A percentile compares a stretch with the other conserved stretches of the same genome.
Conservation (phyloP, 2,113 vertebrate species). For the Thamnaconus septentrionalis region DNA sequence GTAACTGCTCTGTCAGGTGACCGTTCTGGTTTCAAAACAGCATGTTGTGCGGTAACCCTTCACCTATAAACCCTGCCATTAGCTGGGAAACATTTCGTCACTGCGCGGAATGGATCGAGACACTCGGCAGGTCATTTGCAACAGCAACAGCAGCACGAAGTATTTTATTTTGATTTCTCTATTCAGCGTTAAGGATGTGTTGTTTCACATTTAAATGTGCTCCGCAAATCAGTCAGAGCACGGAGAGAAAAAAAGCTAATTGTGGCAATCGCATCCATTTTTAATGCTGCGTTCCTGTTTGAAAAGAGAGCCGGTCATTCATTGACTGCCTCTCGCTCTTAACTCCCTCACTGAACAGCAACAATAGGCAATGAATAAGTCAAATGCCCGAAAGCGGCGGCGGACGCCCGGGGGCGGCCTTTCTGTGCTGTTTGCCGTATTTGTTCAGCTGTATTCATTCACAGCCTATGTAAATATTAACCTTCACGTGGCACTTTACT, state of each 20-base stretch:
- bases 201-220: too few species aligned
- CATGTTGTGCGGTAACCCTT: constrained; percentile 18
- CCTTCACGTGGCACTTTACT: constrained; percentile 10
- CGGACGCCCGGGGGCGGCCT: neutral
- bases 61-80: constrained; percentile 4
- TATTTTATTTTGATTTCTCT: too few species aligned
- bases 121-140: neutral
- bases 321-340: neutral
- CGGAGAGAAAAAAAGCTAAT: too few species aligned
- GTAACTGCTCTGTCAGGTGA: constrained; percentile 22
- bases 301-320: constrained; percentile 9
- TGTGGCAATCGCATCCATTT: neutral
- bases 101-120: neutral
- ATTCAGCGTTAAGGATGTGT: too few species aligned
- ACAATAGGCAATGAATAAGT: constrained; percentile 31
- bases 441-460: constrained; percentile 60
- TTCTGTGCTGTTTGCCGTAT: constrained; percentile 35
- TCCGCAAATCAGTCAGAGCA: too few species aligned
- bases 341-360: constrained; percentile 24
- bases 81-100: constrained; percentile 1
- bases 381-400: constrained; percentile 16
- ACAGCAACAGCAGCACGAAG: neutral
- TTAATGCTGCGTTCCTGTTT: neutral
- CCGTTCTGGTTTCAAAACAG: constrained; percentile 14
- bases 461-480: constrained; percentile 58